These are phyloP conservation scores for Polymixis flavicincta DNA, from an alignment of 2,888 invertebrate species.

Conservation along the genomic window DNA sequence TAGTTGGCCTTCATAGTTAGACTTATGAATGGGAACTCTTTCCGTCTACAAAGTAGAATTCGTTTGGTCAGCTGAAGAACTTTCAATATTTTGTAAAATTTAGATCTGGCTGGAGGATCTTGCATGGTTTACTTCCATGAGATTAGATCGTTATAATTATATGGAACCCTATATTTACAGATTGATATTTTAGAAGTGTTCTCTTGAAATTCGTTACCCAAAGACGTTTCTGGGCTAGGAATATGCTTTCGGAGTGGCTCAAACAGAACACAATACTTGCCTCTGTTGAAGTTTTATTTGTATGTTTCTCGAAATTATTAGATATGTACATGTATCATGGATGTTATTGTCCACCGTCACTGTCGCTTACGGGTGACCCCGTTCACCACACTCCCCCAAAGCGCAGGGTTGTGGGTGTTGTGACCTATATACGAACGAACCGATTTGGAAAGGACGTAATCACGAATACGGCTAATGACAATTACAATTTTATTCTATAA, in stretches of 20 bases:
- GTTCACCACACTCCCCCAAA: conserved; percentile 76
- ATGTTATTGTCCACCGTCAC: conserved; percentile 71
- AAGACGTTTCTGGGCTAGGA: neutral
- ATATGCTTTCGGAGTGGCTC: neutral
- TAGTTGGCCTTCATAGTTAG: conserved; percentile 11
- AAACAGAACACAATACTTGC: neutral
- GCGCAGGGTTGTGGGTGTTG: conserved; percentile 75
- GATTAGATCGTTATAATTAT: neutral
- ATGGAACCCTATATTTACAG: neutral
- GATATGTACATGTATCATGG: conserved; percentile 43
- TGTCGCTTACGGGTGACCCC: conserved; percentile 76
- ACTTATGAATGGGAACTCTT: neutral
- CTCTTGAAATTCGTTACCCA: neutral
- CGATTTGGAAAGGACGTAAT: conserved; percentile 64
- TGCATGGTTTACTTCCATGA: neutral
- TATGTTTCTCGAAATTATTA: conserved; percentile 49
- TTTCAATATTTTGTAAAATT: neutral
- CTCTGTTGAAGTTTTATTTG: conserved; percentile 24
- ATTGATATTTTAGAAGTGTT: conserved; percentile 3
- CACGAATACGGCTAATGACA: conserved; percentile 50
- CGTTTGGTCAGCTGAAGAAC: neutral
- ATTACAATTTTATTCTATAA: conserved; percentile 31
- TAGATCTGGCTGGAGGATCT: neutral
- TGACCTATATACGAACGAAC: conserved; percentile 79
- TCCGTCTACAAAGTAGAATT: neutral